Evolutionary conservation across 2,113 vertebrate species (phyloP), one percentile per base, ranked within the genome.

Genomic region (Ailuropoda melanoleuca): DNA sequence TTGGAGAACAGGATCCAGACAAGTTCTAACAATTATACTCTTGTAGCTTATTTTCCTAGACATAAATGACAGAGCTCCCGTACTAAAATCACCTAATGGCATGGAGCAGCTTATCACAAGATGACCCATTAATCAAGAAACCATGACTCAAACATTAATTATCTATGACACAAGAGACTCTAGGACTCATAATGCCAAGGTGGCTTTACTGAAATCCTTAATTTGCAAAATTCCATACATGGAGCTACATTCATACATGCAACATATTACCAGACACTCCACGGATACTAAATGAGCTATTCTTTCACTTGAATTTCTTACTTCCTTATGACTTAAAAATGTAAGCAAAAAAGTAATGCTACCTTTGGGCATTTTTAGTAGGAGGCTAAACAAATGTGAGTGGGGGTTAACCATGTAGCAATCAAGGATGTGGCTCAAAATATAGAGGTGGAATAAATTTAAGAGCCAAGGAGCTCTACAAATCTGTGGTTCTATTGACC

Each of bases 341-440:
- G 66, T 34, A 13, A 93, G 21, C 48, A 88, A 48, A 90, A 90
- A 82, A 88, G 23, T 31, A 93, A 19, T 50, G 58, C 37, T 87
- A 91, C 60, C 86, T 93, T 92, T 96, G 90, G 92, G 94, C 82
- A 53, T 70, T 88, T 81, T 77, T 70, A 92, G 85, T 75, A 90
- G 88, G 90, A 80, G 70, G 83, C 34, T 55, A 97, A 93, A 68
- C 58, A 90, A 91, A 84, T 70, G 23, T 68, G 87, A 89, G 46
- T 58, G 56, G 34, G 89, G 75, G 6, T 92, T 64, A 93, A 74
- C 31, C 43, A 89, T 23, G 43, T 29, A 85, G 94, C 53, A 96
- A 97, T 96, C 58, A 95, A 97, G 97, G 96, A 93, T 96, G 96
- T 93, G 83, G 95, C 90, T 97, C 80, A 68, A 87, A 97, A 60